Evolutionary conservation across 2,888 invertebrate genomes (phyloP).

Genomic region (Aquatica leii): DNA sequence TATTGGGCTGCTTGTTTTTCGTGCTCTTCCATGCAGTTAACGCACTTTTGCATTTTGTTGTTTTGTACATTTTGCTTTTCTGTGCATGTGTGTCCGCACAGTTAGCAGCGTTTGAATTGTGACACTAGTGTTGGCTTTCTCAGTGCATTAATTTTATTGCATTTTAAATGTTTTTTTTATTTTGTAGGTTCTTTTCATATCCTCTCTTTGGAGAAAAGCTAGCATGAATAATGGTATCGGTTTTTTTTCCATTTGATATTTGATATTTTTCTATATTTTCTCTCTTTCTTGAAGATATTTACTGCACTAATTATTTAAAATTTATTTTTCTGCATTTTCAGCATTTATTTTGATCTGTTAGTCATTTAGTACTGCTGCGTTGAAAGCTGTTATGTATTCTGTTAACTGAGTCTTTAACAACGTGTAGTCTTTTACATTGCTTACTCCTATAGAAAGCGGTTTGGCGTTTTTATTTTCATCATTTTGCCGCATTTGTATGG

Average conservation of each 20-base stretch:
- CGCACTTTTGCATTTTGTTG: neutral
- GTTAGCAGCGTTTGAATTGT: too few relatives aligned
- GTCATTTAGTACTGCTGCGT: conserved; percentile 14
- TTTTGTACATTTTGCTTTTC: conserved; percentile 14
- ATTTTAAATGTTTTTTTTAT: neutral
- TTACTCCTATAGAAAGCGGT: conserved; percentile 17
- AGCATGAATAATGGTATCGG: too few relatives aligned
- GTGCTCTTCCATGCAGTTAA: conserved; percentile 12
- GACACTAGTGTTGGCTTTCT: conserved; percentile 8
- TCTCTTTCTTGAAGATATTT: conserved; percentile 13
- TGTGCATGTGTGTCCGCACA: conserved; percentile 14
- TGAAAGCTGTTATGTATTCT: neutral
- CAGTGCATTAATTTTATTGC: conserved; percentile 11
- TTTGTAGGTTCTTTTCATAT: too few relatives aligned
- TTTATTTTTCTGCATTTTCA: conserved; percentile 13
- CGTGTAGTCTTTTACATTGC: conserved; percentile 15
- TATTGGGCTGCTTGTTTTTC: too few relatives aligned
- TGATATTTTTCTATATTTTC: too few relatives aligned
- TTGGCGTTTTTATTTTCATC: conserved; percentile 9
- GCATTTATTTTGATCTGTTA: conserved; percentile 19
- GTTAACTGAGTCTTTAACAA: neutral
- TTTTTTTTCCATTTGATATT: too few relatives aligned
- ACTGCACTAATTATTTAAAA: too few relatives aligned
- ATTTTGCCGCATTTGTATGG: neutral
- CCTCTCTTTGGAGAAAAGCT: too few relatives aligned